phyloP scores from a whole-genome alignment of 2,113 vertebrate species.

The Hucho hucho region DNA sequence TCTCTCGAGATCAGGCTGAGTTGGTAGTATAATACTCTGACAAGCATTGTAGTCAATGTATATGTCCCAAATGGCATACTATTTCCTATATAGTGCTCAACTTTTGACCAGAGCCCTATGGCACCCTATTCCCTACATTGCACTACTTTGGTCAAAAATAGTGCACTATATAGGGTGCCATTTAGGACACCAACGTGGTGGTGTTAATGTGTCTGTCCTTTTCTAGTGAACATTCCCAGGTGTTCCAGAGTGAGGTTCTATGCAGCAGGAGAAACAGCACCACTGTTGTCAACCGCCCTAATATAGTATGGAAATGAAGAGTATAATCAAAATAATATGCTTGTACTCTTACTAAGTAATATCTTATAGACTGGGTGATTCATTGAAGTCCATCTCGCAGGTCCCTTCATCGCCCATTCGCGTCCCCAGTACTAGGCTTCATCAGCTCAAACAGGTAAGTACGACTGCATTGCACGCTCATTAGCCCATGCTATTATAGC shows the following conservation, averaged over 20 bases:
- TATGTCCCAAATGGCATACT: too few relatives aligned
- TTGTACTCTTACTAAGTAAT: not conserved
- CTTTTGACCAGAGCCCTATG: too few relatives aligned
- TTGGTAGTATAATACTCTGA: not conserved
- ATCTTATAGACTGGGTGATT: not conserved
- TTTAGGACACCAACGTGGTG: not conserved
- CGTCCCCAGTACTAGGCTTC: conserved; percentile 88
- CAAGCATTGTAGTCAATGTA: not conserved
- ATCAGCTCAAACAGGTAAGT: conserved; percentile 90
- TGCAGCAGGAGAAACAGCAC: conserved; percentile 91
- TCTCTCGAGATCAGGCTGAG: not conserved
- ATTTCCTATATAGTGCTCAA: too few relatives aligned
- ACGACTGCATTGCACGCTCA: not conserved
- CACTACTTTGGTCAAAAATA: too few relatives aligned
- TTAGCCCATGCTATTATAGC: not conserved
- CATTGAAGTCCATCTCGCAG: conserved; percentile 50
- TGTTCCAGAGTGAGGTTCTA: conserved; percentile 87
- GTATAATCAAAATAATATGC: not conserved
- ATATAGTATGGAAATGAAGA: conserved; percentile 78
- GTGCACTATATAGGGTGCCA: too few relatives aligned
- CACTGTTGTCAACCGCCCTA: conserved; percentile 86
- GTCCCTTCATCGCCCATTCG: conserved; percentile 90
- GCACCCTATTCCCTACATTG: too few relatives aligned
- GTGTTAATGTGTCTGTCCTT: conserved; percentile 3
- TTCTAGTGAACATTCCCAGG: conserved; percentile 86